phyloP scores from a whole-genome alignment of 2,113 vertebrate genomes.

The Macquaria ambigua region DNA sequence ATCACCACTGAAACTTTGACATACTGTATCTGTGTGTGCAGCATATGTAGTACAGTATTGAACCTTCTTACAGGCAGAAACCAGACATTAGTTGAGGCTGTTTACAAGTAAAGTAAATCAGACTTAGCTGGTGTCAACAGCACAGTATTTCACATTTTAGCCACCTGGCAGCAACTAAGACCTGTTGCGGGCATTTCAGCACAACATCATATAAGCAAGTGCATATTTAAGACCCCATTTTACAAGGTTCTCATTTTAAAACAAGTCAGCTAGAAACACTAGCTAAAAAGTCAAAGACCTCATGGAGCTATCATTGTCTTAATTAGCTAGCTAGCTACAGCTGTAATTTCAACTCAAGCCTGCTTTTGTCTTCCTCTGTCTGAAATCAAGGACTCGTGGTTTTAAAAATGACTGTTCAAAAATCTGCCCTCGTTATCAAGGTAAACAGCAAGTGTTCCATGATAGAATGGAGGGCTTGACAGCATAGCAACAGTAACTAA shows the following conservation, averaged over 20 bases:
- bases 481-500: neutral
- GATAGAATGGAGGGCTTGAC: neutral
- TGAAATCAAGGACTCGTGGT: neutral
- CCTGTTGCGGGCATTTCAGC: neutral
- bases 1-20: constrained; percentile 1
- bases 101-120: constrained; percentile 1
- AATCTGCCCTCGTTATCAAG: neutral
- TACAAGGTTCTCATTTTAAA: neutral
- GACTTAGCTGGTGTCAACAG: neutral
- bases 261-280: neutral
- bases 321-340: neutral
- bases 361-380: neutral
- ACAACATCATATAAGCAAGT: neutral
- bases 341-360: neutral
- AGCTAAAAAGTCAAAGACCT: neutral
- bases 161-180: neutral
- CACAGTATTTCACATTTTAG: neutral
- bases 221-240: neutral
- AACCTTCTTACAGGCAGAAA: neutral
- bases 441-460: neutral
- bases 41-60: neutral
- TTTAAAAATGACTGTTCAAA: neutral
- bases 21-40: neutral
- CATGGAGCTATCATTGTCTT: neutral
- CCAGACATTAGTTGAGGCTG: neutral